Base-by-base conservation (phyloP, 1,140 invertebrate genomes). In the Maconellicoccus hirsutus region DNA sequence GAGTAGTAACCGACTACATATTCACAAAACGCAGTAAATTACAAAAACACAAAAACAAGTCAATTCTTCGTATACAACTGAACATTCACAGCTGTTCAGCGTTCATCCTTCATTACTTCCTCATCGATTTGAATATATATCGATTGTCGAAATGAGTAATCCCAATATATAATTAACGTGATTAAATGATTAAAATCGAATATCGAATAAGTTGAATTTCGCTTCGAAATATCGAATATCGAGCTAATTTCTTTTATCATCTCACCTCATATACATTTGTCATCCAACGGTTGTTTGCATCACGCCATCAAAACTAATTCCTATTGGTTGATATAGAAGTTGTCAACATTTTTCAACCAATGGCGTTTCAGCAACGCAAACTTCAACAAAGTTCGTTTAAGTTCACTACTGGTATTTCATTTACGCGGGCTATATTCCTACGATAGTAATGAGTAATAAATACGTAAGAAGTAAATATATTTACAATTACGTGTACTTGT, bases 241-340 rank as follows among this genome's bases (percentile, higher is more conserved):
- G 42, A 52, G n/a, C 16, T 8, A 52, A 52, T 14, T 52, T 52
- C n/a, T 16, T 52, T 52, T 52, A 52, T 52, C 42, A 52, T 52
- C 42, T 14, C n/a, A 4, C 6, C 3, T 16, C n/a, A 52, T 52
- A 16, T 8, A 52, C 42, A 52, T 52, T 8, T 52, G 42, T 52
- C 42, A 52, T 52, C 42, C 42, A 52, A 52, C 42, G 42, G 10
- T 52, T 52, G 42, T 52, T 52, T 52, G n/a, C 42, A 52, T 52
- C 42, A 52, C 42, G 42, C 42, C 42, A 52, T 52, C 42, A 16
- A 3, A 16, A 8, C 10, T 52, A 3, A 19, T 52, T 52, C 42
- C n/a, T 16, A 52, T 52, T 52, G 42, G 42, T 8, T 19, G 42
- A 52, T 52, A 52, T 16, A 14, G 16, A 16, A 8, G n/a, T 14